Percentiles rank a stretch among this genome's conserved stretches.
Evolutionary conservation across 2,888 invertebrate genomes (phyloP).

Genomic region (Cataglyphis rosenhaueri): DNA sequence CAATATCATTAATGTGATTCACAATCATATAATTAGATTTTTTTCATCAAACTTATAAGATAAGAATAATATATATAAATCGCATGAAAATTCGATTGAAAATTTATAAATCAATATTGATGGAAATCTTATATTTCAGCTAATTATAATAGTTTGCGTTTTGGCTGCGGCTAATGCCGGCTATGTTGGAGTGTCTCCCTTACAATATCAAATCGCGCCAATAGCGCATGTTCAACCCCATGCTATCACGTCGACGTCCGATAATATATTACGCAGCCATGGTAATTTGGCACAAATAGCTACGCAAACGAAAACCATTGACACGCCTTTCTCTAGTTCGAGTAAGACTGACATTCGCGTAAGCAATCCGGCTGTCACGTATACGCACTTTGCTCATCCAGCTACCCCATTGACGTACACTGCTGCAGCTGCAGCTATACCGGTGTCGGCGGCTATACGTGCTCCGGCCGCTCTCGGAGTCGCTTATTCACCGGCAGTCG

Average conservation of each 20-base stretch:
- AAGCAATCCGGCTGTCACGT: constrained; percentile 85
- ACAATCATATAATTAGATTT: background rate
- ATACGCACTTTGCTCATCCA: constrained; percentile 72
- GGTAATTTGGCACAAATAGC: constrained; percentile 89
- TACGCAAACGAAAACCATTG: constrained; percentile 90
- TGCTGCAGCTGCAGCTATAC: constrained; percentile 61
- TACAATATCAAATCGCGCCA: constrained; percentile 66
- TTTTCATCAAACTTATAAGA: background rate
- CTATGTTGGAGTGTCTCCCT: constrained; percentile 70
- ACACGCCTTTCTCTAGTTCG: constrained; percentile 91
- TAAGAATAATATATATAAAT: background rate
- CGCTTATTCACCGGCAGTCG: constrained; percentile 80
- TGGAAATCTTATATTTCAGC: constrained; percentile 63
- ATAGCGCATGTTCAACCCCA: constrained; percentile 60
- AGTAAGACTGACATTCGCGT: constrained; percentile 91
- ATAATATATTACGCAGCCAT: constrained; percentile 86
- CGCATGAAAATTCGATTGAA: background rate
- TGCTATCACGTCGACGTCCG: constrained; percentile 81
- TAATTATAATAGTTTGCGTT: constrained; percentile 77
- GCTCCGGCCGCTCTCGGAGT: constrained; percentile 77
- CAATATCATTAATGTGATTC: background rate
- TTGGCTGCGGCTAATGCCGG: constrained; percentile 80
- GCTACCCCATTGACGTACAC: constrained; percentile 70
- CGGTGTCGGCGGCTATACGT: constrained; percentile 59
- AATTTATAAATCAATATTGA: background rate